Evolutionary conservation across 2,113 vertebrate species (phyloP), one percentile per base, ranked within the genome.

Genomic region (Crotalus viridis): DNA sequence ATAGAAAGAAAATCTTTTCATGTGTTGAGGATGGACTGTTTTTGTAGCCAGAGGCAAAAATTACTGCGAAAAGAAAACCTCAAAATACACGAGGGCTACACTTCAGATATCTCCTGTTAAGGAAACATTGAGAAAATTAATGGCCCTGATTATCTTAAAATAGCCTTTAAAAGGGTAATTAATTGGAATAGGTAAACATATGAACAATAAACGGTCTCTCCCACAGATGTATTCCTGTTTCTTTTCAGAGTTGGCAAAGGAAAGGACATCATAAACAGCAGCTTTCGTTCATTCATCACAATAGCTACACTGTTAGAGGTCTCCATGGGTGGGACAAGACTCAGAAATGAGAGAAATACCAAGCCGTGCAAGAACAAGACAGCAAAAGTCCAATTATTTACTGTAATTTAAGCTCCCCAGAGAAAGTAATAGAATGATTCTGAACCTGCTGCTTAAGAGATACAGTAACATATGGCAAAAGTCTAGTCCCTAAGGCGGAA

Each of bases 1-100:
- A 91, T 92, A 95, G 90, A 15, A 95, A 97, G 95, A 94, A 95
- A 91, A 17, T 81, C 15, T 96, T 94, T 93, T 95, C 8, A n/a
- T 92, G 24, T 94, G 19, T 95, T 95, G 81, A 33, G 93, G 51
- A 26, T 64, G 85, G 57, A 59, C 54, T 92, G 17, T 43, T 90
- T 93, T 69, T 94, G n/a, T 85, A 0, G 0, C 74, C 13, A 91
- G 91, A 89, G 57, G 89, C 93, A 91, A 88, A 93, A 89, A 69
- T 85, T 43, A 21, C 89, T 89, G 56, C 24, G 10, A 93, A 90
- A 95, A 4, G 48, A 94, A 89, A 91, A 93, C 69, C 69, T 87
- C n/a, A 54, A 74, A 19, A 90, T 56, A 46, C 24, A 33, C 33
- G 91, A 81, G 12, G 17, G 89, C 93, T 93, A 93, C 81, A 87